Conservation (phyloP, 2,113 vertebrate species). For the Chloropsis hardwickii region DNA sequence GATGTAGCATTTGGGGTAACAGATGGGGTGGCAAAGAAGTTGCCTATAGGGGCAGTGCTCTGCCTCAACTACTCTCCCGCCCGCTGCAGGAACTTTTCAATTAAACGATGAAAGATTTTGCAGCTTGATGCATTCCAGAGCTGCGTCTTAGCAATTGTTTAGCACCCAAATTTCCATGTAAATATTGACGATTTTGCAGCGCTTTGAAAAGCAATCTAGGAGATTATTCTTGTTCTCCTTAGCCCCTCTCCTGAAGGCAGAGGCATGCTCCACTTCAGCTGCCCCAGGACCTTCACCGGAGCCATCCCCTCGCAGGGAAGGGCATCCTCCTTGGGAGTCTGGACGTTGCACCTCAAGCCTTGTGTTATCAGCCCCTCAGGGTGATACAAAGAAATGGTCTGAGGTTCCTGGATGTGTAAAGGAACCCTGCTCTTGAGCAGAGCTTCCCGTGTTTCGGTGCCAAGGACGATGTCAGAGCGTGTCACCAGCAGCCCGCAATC, state of each 20-base stretch:
- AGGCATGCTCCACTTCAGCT: not conserved
- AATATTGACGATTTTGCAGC: conserved; percentile 64
- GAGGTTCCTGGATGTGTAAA: not conserved
- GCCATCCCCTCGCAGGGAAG: not conserved
- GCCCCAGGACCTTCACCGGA: not conserved
- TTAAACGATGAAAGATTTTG: conserved; percentile 81
- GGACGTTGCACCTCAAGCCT: not conserved
- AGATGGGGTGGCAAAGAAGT: conserved; percentile 86
- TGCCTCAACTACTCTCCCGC: conserved; percentile 82
- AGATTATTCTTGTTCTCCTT: conserved; percentile 3
- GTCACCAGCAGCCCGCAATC: fast-evolving
- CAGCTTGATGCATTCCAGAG: conserved; percentile 73
- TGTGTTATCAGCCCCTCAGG: not conserved
- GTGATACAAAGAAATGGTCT: not conserved
- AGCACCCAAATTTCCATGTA: conserved; percentile 68
- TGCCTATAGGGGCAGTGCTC: conserved; percentile 84
- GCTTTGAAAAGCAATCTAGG: conserved; percentile 27
- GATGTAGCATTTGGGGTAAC: conserved; percentile 86
- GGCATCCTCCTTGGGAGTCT: fast-evolving
- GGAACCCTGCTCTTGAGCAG: not conserved
- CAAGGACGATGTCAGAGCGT: not conserved
- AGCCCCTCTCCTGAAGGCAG: not conserved
- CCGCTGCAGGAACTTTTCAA: conserved; percentile 82
- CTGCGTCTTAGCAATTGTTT: conserved; percentile 72
- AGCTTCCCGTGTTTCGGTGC: not conserved